Base-by-base conservation (phyloP, 2,888 invertebrate genomes). In the Macrophya annulata region DNA sequence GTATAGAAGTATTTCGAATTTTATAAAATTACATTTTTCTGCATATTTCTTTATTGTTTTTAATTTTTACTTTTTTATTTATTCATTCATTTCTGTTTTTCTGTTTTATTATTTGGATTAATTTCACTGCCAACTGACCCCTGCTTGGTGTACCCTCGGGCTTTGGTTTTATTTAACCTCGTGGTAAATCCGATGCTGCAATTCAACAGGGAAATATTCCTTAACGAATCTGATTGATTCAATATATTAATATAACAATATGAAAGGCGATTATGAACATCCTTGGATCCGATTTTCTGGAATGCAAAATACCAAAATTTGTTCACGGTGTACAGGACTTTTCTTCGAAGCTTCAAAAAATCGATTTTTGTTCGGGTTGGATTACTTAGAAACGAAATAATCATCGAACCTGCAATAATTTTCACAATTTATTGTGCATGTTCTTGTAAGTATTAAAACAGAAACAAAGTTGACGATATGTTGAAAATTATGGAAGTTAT, bases 11-110 rank as follows among this genome's bases (percentile, higher is more conserved):
- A 55, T n/a, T 5, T n/a, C 2, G 1, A n/a, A 55, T 55, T 55
- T 55, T 1, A 55, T 6, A 6, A n/a, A 1, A 55, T 55, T n/a
- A 55, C n/a, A 55, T 55, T 55, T 55, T 55, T n/a, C 8, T 8
- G 1, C 6, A 8, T 55, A n/a, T n/a, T 55, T 37, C 37, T 31
- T 37, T 17, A 25, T 12, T 37, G 15, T 37, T 17, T 31, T 31
- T 5, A 68, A 5, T 31, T 15, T 6, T 37, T 31, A 31, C 0
- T 15, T 37, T 17, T 68, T 17, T 25, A 25, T 37, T 37, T 37
- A 2, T 68, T 12, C 1, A 8, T 68, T 10, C 3, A 65, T 86
- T 48, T 84, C 17, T n/a, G n/a, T 48, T 87, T 62, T 71, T 84
- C 59, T 31, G 1, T 31, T 31, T 55, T 10, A n/a, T 55, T 5